phyloP scores from a whole-genome alignment of 2,888 invertebrate species.

The Agrotis clavis region DNA sequence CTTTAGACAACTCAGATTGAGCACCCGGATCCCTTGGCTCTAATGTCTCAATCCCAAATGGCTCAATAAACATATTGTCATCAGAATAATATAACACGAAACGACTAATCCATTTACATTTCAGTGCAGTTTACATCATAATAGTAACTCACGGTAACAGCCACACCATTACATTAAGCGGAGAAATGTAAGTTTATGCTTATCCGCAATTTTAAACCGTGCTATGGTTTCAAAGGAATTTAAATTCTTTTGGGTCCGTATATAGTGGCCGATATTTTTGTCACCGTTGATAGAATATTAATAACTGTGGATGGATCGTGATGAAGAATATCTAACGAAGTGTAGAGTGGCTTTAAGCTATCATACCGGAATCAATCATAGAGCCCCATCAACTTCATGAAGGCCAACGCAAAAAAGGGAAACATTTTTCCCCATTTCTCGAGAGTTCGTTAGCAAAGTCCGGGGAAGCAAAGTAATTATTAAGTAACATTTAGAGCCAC shows the following conservation, averaged over 20 bases:
- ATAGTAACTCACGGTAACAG: conserved; percentile 40
- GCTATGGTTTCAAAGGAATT: conserved; percentile 40
- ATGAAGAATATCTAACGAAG: conserved; percentile 24
- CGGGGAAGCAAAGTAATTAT: conserved; percentile 52
- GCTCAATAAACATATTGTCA: neutral
- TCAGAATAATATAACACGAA: conserved; percentile 5
- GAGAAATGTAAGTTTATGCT: conserved; percentile 40
- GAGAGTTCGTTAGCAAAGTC: conserved; percentile 51
- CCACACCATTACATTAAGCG: conserved; percentile 36
- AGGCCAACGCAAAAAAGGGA: conserved; percentile 29
- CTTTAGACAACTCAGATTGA: no score
- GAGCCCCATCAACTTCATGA: conserved; percentile 26
- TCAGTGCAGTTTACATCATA: conserved; percentile 25
- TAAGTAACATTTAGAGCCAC: conserved; percentile 62
- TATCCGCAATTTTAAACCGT: conserved; percentile 21
- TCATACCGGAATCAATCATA: conserved; percentile 50
- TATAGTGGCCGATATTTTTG: conserved; percentile 28
- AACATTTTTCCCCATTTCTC: conserved; percentile 53
- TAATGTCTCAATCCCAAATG: no score
- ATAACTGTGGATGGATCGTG: conserved; percentile 25
- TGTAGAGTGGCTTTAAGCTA: conserved; percentile 16
- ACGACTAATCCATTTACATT: conserved; percentile 14
- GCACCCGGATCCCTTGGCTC: no score
- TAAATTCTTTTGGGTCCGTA: conserved; percentile 23
- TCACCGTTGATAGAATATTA: conserved; percentile 41